phyloP scores from a whole-genome alignment of 2,888 invertebrate species.

The Auanema freiburgensis region DNA sequence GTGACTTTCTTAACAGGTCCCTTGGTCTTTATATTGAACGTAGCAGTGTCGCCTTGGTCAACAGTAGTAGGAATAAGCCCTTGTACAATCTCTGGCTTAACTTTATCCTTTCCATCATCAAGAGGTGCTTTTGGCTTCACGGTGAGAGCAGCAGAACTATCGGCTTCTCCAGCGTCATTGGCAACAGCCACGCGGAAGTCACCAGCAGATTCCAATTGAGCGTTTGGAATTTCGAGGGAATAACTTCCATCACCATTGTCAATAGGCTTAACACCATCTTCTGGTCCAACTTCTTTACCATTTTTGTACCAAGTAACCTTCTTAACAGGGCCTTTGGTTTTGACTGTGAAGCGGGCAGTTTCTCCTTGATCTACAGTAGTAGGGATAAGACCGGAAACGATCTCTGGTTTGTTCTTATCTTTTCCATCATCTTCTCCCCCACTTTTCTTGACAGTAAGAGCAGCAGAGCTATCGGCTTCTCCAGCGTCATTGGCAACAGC shows the following conservation, averaged over 20 bases:
- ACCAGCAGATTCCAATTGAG: slow-evolving; percentile 51
- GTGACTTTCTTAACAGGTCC: slow-evolving; percentile 81
- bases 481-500: slow-evolving; percentile 60
- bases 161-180: slow-evolving; percentile 63
- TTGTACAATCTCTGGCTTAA: slow-evolving; percentile 66
- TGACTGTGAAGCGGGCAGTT: slow-evolving; percentile 73
- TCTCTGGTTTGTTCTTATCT: slow-evolving; percentile 68
- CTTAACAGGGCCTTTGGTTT: slow-evolving; percentile 77
- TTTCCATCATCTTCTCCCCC: slow-evolving; percentile 24
- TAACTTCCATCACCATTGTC: slow-evolving; percentile 50
- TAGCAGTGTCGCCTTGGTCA: slow-evolving; percentile 82
- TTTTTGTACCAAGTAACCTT: slow-evolving; percentile 76
- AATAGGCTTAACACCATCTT: slow-evolving; percentile 51
- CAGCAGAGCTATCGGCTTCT: slow-evolving; percentile 58
- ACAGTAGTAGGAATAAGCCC: slow-evolving; percentile 73
- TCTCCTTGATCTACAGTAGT: slow-evolving; percentile 78
- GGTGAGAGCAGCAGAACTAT: slow-evolving; percentile 54
- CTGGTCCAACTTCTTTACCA: slow-evolving; percentile 61
- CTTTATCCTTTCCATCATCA: slow-evolving; percentile 67
- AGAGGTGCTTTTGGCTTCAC: slow-evolving; percentile 37
- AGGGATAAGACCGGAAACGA: slow-evolving; percentile 73
- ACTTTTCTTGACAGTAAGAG: slow-evolving; percentile 49
- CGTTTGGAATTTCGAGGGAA: slow-evolving; percentile 52
- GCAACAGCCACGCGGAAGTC: slow-evolving; percentile 39
- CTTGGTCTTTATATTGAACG: slow-evolving; percentile 71